Conservation (phyloP, 2,888 invertebrate species). For the Scrobipalpa atriplicella region DNA sequence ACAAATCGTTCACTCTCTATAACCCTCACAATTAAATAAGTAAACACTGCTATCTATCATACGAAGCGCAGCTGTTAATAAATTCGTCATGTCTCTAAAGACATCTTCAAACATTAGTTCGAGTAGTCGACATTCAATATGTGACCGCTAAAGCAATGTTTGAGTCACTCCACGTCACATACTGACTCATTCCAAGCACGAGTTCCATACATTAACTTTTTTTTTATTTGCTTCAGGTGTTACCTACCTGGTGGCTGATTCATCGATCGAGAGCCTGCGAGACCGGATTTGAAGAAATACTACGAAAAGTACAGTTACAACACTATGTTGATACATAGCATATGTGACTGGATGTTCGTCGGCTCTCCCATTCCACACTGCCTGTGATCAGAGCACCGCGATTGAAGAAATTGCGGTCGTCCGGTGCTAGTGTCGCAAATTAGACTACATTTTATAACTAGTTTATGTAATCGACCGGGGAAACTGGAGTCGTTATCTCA, state of each 20-base stretch:
- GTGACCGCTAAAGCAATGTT: conserved; percentile 55
- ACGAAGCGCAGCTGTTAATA: conserved; percentile 28
- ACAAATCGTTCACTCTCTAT: not conserved
- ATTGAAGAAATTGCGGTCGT: conserved; percentile 72
- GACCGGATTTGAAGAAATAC: conserved; percentile 37
- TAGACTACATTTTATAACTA: conserved; percentile 35
- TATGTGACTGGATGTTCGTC: conserved; percentile 34
- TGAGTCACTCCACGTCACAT: conserved; percentile 69
- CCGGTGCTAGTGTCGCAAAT: conserved; percentile 70
- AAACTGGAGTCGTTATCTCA: conserved; percentile 25
- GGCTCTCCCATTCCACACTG: conserved; percentile 65
- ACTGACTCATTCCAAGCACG: conserved; percentile 55
- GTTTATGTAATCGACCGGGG: conserved; percentile 32
- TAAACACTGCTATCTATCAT: not conserved
- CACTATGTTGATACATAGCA: conserved; percentile 41
- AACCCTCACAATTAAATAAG: not conserved
- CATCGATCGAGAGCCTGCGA: conserved; percentile 46
- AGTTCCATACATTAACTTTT: conserved; percentile 42
- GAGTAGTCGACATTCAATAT: conserved; percentile 46
- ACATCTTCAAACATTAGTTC: conserved; percentile 43
- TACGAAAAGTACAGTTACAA: conserved; percentile 24
- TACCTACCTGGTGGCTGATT: conserved; percentile 63
- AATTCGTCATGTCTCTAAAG: conserved; percentile 42
- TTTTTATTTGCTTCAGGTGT: conserved; percentile 68
- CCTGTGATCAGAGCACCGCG: conserved; percentile 65